Evolutionary conservation across 2,888 invertebrate genomes (phyloP), one percentile per base, ranked within the genome.

Genomic region (Leptopterna dolabrata): DNA sequence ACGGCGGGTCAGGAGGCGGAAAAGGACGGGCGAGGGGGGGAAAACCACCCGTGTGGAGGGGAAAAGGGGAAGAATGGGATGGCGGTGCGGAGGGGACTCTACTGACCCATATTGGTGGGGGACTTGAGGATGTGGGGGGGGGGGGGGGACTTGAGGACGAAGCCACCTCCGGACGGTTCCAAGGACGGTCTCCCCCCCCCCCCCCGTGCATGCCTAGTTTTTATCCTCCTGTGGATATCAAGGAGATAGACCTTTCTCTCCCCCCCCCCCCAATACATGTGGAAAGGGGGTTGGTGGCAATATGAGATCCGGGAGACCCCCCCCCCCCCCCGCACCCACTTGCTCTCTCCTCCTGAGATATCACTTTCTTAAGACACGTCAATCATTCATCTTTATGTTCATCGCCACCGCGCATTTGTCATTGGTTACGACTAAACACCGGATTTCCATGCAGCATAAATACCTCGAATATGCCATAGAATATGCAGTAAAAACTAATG

Each of bases 151-250:
- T 36, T 24, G 41, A 43, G 73, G 55, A 70, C 0, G 43, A 14
- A 30, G 36, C 63, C 41, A 27, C 73, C 11, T 63, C 24, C 24
- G 43, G 29, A 24, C 13, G 30, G 1, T 73, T 29, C 11, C 73
- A 36, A 41, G 30, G 73, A 36, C 71, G 82, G 41, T 71, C n/a
- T 27, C 19, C 78, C 78, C 76, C 76, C 70, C 63, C 87, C 76
- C 47, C 45, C 47, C 76, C 80, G 41, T 47, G 51, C 76, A 55
- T 36, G 6, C 16, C 16, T 36, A 16, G 36, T 30, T 16, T 19
- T 41, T 36, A 7, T 36, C 2, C 2, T 73, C 73, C 3, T 16
- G 55, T 55, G 55, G 55, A 2, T 55, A 55, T 55, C 55, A 14
- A n/a, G n/a, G 55, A 55, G 55, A 55, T 55, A 51, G n/a, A 19